Evolutionary conservation across 2,113 vertebrate genomes (phyloP).

Genomic region (Trogon melanurus): DNA sequence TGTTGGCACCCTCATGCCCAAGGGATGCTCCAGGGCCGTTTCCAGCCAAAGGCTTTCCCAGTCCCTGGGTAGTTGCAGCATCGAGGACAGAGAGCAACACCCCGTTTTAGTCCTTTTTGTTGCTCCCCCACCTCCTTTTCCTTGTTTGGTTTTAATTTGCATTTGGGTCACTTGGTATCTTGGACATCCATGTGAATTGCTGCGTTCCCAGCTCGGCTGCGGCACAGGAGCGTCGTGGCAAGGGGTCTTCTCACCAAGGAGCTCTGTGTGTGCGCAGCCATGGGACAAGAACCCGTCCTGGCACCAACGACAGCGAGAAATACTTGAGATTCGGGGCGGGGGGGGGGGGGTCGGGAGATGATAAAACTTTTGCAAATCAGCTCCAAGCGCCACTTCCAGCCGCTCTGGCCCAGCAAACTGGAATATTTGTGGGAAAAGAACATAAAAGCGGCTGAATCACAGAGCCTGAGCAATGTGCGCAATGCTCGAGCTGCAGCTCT

Average conservation of each 20-base stretch:
- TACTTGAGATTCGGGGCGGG: not conserved
- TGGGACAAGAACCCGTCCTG: not conserved
- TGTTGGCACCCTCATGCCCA: not conserved
- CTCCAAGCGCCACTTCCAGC: conserved; percentile 20
- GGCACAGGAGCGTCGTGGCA: not conserved
- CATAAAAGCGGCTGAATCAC: not conserved
- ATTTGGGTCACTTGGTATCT: not conserved
- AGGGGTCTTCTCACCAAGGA: not conserved
- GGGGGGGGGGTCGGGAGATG: not conserved
- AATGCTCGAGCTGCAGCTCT: not conserved
- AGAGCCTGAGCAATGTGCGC: not conserved
- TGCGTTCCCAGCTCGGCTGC: not conserved
- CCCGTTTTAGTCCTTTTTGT: not conserved
- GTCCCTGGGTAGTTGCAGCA: not conserved
- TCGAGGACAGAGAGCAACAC: not conserved
- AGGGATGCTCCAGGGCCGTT: not conserved
- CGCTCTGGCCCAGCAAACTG: not conserved
- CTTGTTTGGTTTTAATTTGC: not conserved
- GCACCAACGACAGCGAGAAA: not conserved
- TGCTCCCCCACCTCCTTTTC: not conserved
- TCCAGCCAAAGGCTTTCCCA: not conserved
- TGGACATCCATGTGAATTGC: not conserved
- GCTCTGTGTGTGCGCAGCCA: not conserved
- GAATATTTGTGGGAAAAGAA: conserved; percentile 5
- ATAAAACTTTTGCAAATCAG: not conserved